Evolutionary conservation across 1,140 invertebrate genomes (phyloP), one percentile per base, ranked within the genome.

Genomic region (Samia ricini): DNA sequence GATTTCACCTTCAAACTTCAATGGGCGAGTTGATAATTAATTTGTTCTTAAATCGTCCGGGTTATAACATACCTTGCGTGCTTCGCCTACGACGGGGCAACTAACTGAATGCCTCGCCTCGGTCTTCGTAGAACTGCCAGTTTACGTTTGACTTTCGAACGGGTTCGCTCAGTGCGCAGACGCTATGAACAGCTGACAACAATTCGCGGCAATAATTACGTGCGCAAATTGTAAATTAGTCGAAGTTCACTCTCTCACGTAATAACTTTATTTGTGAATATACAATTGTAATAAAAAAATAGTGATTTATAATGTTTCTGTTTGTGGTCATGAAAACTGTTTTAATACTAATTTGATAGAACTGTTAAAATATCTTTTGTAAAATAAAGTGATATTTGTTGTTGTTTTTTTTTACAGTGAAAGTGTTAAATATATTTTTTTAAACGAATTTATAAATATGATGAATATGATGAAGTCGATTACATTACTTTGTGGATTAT

Each of bases 131-230:
- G n/a, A n/a, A n/a, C n/a, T n/a, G n/a, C n/a, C 83, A 87, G 84
- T 88, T 74, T 61, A 69, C 82, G 82, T 81, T 83, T 81, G 83
- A 81, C 85, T 88, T 88, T 86, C 83, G 76, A 85, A 81, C 78
- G 79, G 48, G 70, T 63, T 67, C 58, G 67, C 60, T 64, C 59
- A 72, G 66, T 66, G 72, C 71, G 68, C 67, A 52, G 22, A 72
- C 66, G 18, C 59, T 42, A 74, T 68, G 56, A 21, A 49, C 18
- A 71, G 52, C 69, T 76, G 70, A 71, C 64, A 79, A 75, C 75
- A 64, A 60, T 71, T 71, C 62, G 63, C 72, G 68, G 68, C 65
- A 66, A 66, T 64, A 59, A 23, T 55, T 60, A 56, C 48, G 23
- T 49, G 21, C 61, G 55, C 36, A 58, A 22, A 33, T 24, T 51